Conservation (phyloP, 2,888 invertebrate genomes). For the Epistrophe grossulariae region DNA sequence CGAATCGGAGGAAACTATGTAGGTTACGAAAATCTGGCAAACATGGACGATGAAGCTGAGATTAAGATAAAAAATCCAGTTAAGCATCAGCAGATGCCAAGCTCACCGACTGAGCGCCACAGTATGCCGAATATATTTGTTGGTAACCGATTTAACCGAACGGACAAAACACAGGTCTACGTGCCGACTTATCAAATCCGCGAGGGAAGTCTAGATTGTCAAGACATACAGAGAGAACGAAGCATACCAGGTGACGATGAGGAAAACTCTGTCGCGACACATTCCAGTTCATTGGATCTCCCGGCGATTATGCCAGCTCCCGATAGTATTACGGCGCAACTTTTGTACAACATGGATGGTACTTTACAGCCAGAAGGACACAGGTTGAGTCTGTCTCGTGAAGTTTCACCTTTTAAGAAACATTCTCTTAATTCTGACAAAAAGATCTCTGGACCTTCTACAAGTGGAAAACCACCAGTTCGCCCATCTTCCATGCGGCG, state of each 20-base stretch:
- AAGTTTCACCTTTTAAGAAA: slow-evolving; percentile 82
- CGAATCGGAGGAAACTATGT: slow-evolving; percentile 85
- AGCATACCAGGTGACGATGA: slow-evolving; percentile 58
- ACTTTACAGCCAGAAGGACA: slow-evolving; percentile 77
- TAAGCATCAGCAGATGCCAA: slow-evolving; percentile 76
- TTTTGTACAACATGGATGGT: slow-evolving; percentile 85
- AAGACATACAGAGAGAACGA: slow-evolving; percentile 51
- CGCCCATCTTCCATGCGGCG: slow-evolving; percentile 82
- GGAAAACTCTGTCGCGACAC: slow-evolving; percentile 83
- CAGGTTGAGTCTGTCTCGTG: slow-evolving; percentile 78
- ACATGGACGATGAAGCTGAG: slow-evolving; percentile 87
- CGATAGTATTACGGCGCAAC: slow-evolving; percentile 85
- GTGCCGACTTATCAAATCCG: slow-evolving; percentile 85
- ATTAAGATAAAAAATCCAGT: slow-evolving; percentile 81
- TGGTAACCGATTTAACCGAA: slow-evolving; percentile 86
- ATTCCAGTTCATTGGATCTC: slow-evolving; percentile 86
- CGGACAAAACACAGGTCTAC: slow-evolving; percentile 85
- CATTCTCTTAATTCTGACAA: slow-evolving; percentile 88
- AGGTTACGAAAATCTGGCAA: slow-evolving; percentile 89
- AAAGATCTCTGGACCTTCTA: slow-evolving; percentile 76
- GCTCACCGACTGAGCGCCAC: slow-evolving; percentile 84
- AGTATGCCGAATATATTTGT: slow-evolving; percentile 88
- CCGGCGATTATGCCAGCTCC: slow-evolving; percentile 85
- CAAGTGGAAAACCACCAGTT: slow-evolving; percentile 49
- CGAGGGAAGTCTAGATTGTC: slow-evolving; percentile 79